Evolutionary conservation across 2,797 vertebrate genomes (phyloP).

Genomic region (Centroberyx gerrardi): DNA sequence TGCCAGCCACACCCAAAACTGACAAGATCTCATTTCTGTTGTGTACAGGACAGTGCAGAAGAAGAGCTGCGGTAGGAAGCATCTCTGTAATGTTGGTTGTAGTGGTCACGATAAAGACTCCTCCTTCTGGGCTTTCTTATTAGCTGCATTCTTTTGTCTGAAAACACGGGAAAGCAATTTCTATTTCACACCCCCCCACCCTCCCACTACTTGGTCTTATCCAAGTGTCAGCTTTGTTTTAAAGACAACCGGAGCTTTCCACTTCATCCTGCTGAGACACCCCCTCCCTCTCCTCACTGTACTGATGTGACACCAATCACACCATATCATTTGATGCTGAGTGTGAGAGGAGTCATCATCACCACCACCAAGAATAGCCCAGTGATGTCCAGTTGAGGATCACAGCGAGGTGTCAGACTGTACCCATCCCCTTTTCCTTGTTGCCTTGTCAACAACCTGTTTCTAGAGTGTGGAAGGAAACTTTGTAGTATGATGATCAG

Average conservation of each 20-base stretch:
- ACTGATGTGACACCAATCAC: conserved; percentile 25
- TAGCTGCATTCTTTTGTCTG: conserved; percentile 7
- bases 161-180: neutral
- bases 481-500: neutral
- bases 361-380: conserved; percentile 56
- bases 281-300: neutral
- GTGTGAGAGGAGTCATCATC: conserved; percentile 31
- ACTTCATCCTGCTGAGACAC: neutral
- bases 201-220: neutral
- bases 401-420: conserved; percentile 10
- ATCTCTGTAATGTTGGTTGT: conserved; percentile 28
- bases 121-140: neutral
- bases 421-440: neutral
- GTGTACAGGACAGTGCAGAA: conserved; percentile 45
- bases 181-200: neutral
- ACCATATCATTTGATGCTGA: conserved; percentile 23
- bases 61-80: conserved; percentile 57
- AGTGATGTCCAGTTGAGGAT: conserved; percentile 5
- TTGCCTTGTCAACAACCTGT: neutral
- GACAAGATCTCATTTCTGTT: conserved; percentile 77
- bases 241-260: conserved; percentile 12
- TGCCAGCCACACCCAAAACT: conserved; percentile 75
- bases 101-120: neutral
- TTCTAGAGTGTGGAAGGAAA: neutral
- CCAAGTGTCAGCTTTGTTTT: neutral